Percentiles rank a stretch among this genome's conserved stretches.
Conservation (phyloP, 1,140 invertebrate species). For the Phenacoccus solenopsis region DNA sequence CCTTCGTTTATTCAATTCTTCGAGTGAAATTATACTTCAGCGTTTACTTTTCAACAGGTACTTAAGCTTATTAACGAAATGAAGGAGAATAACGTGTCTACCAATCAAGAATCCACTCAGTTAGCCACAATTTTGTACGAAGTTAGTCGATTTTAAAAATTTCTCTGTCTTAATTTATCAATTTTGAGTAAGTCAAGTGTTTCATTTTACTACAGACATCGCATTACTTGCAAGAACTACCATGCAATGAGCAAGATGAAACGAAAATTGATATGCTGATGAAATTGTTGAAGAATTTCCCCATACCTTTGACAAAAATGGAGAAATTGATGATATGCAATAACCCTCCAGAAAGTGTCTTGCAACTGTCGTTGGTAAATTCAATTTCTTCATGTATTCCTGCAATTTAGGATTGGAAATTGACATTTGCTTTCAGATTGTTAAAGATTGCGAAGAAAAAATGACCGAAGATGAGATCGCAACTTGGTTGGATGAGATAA, state of each 20-base stretch:
- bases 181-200: too few species aligned
- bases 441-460: constrained; percentile 8
- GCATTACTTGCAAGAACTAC: constrained; percentile 20
- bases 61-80: background rate
- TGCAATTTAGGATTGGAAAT: background rate
- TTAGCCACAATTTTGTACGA: background rate
- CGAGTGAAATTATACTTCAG: background rate
- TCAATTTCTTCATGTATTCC: background rate
- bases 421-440: background rate
- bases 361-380: constrained; percentile 21
- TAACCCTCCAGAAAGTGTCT: constrained; percentile 19
- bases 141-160: background rate
- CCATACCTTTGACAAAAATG: constrained; percentile 17
- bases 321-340: constrained; percentile 22
- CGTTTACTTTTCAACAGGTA: background rate
- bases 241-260: constrained; percentile 13
- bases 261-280: constrained; percentile 8
- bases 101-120: background rate
- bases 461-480: background rate
- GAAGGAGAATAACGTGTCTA: background rate
- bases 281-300: constrained; percentile 15
- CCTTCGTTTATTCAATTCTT: background rate
- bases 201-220: constrained; percentile 1
- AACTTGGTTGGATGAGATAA: background rate
- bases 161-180: background rate